Base-by-base conservation (phyloP, 2,797 vertebrate genomes). In the Sparus aurata region DNA sequence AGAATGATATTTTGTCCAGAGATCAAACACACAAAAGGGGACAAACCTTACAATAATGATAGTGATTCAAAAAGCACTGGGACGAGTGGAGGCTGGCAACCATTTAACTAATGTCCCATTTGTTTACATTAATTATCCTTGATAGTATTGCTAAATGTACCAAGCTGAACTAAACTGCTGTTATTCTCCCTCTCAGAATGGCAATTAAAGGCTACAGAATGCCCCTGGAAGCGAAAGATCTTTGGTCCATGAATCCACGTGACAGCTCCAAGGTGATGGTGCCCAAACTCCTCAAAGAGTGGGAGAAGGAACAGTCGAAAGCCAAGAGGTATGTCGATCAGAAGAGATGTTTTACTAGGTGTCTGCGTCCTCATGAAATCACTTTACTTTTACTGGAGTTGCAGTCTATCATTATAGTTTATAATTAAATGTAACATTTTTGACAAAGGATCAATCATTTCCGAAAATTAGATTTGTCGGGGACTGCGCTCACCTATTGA, bases 141-240 rank as follows among this genome's bases (percentile, higher is more conserved):
- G 3, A 67, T 46, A 11, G 20, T 69, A 23, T 61, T 69, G 12
- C 16, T 43, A 25, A 16, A 50, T 64, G 34, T n/a, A 23, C 4
- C 25, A 27, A 4, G 15, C 38, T 69, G 3, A 77, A 45, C 82
- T 59, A 47, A 64, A n/a, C 0, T 54, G 55, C 41, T 62, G 12
- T 76, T 61, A 85, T 20, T 80, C 20, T 88, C 85, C n/a, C n/a
- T 83, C 75, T 47, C 88, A 99, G 98, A 2, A 83, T 98, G 96
- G 96, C 95, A 78, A 95, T 99, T 71, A 96, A 95, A 12, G 98
- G 98, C 60, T 98, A 98, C 91, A 97, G 93, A 90, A 95, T 86
- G n/a, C 98, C 98, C 3, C 94, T 99, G 5, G 93, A 98, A 90
- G 94, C 94, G 47, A 95, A 96, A 88, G 98, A 99, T 89, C 94